Base-by-base conservation (phyloP, 2,113 vertebrate genomes). In the Tinamus guttatus region DNA sequence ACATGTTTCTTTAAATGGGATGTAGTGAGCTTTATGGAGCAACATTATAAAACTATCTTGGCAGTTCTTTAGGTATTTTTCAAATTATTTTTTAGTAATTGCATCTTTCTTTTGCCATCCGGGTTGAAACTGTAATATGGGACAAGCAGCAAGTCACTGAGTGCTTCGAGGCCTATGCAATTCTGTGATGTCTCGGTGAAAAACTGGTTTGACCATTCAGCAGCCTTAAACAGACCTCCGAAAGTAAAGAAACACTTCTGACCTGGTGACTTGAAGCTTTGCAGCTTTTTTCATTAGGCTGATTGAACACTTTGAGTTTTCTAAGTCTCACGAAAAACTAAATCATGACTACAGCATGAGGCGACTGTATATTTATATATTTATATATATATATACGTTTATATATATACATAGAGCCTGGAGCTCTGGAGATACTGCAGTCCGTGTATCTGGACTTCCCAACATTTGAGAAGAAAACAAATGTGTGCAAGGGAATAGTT, bases 381-480 rank as follows among this genome's bases (percentile, higher is more conserved):
- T 21, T 49, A 24, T 22, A 22, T 49, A 49, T 22, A 49, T 40
- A 40, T 40, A 40, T 40, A 40, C 11, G 13, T 41, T 12, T 41
- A 41, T 12, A 41, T 41, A 41, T 41, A 12, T 41, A 41, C 11
- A 49, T 22, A 19, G 22, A 24, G 49, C 21, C 21, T 49, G 49
- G 65, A 81, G 43, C 43, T 24, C 75, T 87, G 75, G 78, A 76
- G 67, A 40, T 77, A 54, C 27, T 80, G 58, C 84, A 94, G 81
- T 21, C 20, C 27, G 22, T 76, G 14, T n/a, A 77, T 82, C 27
- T 93, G 59, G 30, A 18, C 56, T 85, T 89, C n/a, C 65, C 54
- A 87, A 18, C 5, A 19, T 32, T 25, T 65, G 54, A 71, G 67
- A 87, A 83, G 47, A 93, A 94, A 93, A 76, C 60, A 92, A 92